Conservation (phyloP, 1,140 invertebrate species). For the Drosophila littoralis region DNA sequence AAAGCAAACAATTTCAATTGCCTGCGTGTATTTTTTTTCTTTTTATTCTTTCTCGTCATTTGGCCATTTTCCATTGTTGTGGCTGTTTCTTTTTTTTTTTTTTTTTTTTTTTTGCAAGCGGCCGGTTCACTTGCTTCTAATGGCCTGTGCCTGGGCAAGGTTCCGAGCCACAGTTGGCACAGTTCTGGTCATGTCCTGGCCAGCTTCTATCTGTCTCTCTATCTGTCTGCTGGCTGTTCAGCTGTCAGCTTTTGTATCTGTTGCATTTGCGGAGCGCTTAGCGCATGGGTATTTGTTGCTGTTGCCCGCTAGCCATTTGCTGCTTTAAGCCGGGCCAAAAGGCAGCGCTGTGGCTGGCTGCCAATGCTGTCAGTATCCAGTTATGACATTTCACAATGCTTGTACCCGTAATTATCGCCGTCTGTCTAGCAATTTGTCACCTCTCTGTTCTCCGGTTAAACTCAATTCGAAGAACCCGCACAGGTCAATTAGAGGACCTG, state of each 20-base stretch:
- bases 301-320: background rate
- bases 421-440: no score
- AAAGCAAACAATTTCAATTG: background rate
- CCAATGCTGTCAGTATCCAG: background rate
- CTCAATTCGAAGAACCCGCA: no score
- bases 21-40: slow-evolving; percentile 8
- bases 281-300: slow-evolving; percentile 22
- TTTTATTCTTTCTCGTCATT: slow-evolving; percentile 9
- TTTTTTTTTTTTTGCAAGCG: no score
- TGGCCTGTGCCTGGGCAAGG: slow-evolving; percentile 14
- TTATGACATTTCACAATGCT: slow-evolving; percentile 13
- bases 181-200: slow-evolving; percentile 8
- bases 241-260: slow-evolving; percentile 43
- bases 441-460: no score
- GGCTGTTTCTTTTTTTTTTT: slow-evolving; percentile 11
- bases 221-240: slow-evolving; percentile 8
- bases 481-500: no score
- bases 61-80: slow-evolving; percentile 27
- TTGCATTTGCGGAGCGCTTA: slow-evolving; percentile 45
- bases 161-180: background rate
- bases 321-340: background rate
- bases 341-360: background rate
- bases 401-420: no score
- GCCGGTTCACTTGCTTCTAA: slow-evolving; percentile 39
- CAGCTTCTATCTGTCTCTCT: slow-evolving; percentile 8